phyloP scores from a whole-genome alignment of 2,113 vertebrate species.

The Hydrolagus affinis region DNA sequence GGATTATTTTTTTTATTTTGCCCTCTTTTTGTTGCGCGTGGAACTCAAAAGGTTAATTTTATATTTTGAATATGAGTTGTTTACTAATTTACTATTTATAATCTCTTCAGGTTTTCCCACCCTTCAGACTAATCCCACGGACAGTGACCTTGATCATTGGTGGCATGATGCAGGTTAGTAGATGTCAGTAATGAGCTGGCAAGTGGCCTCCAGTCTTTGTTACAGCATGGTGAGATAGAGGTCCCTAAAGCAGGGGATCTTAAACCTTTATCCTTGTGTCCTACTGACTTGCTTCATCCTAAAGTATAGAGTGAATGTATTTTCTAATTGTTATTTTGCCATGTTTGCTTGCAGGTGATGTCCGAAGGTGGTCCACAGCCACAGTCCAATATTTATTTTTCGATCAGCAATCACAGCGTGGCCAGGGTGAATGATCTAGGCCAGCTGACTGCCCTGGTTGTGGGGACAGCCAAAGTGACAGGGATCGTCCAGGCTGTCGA shows the following conservation, averaged over 20 bases:
- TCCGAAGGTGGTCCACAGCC: conserved; percentile 59
- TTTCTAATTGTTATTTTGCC: not conserved
- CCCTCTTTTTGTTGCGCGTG: not conserved
- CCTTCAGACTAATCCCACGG: conserved; percentile 51
- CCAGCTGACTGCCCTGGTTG: conserved; percentile 46
- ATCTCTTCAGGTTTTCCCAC: conserved; percentile 48
- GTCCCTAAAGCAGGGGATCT: too few relatives aligned
- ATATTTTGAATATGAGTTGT: conserved; percentile 4
- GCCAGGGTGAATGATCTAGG: conserved; percentile 48
- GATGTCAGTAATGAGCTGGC: not conserved
- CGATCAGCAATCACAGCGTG: conserved; percentile 48
- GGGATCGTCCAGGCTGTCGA: conserved; percentile 49
- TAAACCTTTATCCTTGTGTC: too few relatives aligned
- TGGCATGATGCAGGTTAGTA: conserved; percentile 50
- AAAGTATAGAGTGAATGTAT: not conserved
- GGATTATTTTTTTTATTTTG: too few relatives aligned
- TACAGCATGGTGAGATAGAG: too few relatives aligned
- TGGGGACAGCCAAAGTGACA: conserved; percentile 45
- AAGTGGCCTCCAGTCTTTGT: too few relatives aligned
- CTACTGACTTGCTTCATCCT: not conserved
- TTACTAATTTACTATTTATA: not conserved
- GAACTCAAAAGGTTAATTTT: not conserved
- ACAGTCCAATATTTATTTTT: conserved; percentile 52
- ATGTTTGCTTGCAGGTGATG: conserved; percentile 46
- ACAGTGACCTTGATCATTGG: conserved; percentile 47